Conservation (phyloP, 2,888 invertebrate species). For the Mesopsocus fuscifrons region DNA sequence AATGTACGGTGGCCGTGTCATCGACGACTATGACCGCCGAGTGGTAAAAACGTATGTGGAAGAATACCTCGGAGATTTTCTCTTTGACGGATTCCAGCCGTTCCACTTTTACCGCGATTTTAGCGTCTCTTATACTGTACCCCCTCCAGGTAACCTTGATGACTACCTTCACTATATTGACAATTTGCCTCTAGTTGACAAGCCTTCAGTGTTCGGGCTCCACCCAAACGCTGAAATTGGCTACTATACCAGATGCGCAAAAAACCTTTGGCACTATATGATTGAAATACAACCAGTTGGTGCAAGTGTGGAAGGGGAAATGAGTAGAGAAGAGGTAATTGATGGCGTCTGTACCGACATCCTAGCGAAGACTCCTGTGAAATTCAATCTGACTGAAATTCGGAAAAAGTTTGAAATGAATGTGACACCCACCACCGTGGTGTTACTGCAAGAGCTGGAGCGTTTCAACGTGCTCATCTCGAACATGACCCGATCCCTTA, state of each 20-base stretch:
- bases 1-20: slow-evolving; percentile 89
- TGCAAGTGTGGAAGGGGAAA: slow-evolving; percentile 49
- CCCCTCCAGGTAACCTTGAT: slow-evolving; percentile 42
- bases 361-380: slow-evolving; percentile 48
- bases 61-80: slow-evolving; percentile 86
- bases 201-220: slow-evolving; percentile 80
- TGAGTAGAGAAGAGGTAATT: slow-evolving; percentile 74
- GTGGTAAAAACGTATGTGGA: slow-evolving; percentile 78
- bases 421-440: slow-evolving; percentile 68
- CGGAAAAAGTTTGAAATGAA: slow-evolving; percentile 60
- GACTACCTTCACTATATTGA: slow-evolving; percentile 68
- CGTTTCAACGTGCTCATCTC: slow-evolving; percentile 62
- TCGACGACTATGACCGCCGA: slow-evolving; percentile 77
- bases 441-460: slow-evolving; percentile 75
- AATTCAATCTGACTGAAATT: slow-evolving; percentile 64
- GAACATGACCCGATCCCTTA: slow-evolving; percentile 48
- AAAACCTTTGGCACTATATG: slow-evolving; percentile 69
- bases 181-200: slow-evolving; percentile 59
- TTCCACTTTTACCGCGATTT: slow-evolving; percentile 73
- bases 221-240: slow-evolving; percentile 93
- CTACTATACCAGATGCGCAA: slow-evolving; percentile 73
- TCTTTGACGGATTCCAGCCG: slow-evolving; percentile 78
- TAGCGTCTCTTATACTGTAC: slow-evolving; percentile 58
- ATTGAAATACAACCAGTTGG: slow-evolving; percentile 72
- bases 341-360: slow-evolving; percentile 61